Evolutionary conservation across 2,797 vertebrate species (phyloP), one percentile per base, ranked within the genome.

Genomic region (Protonibea diacanthus): DNA sequence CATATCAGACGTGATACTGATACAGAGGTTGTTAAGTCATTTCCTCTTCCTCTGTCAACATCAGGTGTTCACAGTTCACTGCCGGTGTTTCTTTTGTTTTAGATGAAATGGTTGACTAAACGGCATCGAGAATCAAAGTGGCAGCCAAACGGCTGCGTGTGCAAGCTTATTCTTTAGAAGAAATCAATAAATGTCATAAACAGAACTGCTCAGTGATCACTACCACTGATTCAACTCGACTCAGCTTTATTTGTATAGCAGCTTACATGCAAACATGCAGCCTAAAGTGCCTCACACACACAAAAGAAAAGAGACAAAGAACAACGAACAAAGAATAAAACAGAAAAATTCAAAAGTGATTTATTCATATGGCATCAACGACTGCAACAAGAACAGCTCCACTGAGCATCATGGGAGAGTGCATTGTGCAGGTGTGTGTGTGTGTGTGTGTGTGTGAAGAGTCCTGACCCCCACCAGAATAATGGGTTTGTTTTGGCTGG

Each of bases 401-500:
- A 40, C 7, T 10, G 61, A 74, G 40, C n/a, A 2, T 56, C 55
- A 21, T 7, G 14, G 51, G 57, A 38, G n/a, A 29, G 29, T 18
- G 14, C 15, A 20, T 52, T 73, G n/a, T 20, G 33, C 55, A 74
- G 27, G 48, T 49, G 48, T 49, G 61, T 57, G 60, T 68, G 63
- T 55, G 25, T 49, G 61, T 57, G 60, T 68, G 66, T 48, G 60
- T 57, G 60, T 68, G 63, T 51, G 48, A 55, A 53, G 52, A 61
- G 56, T 65, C 76, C 61, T 59, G 72, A 76, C 63, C 67, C 14
- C 27, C 0, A 4, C 8, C 21, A 55, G 51, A 81, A 70, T 63
- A 78, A 80, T 73, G 53, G 60, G 7, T 84, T 78, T 64, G 57
- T 70, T 49, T 83, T 84, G 87, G 85, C 78, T 38, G 42, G n/a